These are phyloP conservation scores for Paracyclopina nana DNA, from an alignment of 1,140 invertebrate genomes.

Conservation along the genomic window DNA sequence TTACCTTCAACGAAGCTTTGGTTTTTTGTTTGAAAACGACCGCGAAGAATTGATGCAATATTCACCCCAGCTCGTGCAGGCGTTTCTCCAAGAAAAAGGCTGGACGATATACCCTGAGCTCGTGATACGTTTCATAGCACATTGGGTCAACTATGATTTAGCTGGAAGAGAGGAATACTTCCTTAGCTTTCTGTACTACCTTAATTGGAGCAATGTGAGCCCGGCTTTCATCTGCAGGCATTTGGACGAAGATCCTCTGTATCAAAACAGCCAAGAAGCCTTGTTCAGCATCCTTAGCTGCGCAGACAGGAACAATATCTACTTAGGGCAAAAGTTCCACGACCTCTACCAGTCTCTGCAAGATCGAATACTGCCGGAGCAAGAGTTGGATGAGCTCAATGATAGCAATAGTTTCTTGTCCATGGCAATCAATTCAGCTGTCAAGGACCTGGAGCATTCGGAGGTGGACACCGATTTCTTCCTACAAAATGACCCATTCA, in stretches of 20 bases:
- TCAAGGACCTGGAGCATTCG: constrained; percentile 3
- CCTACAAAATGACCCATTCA: not conserved
- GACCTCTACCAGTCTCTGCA: constrained; percentile 1
- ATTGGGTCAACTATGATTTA: not conserved
- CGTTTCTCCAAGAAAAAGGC: not conserved
- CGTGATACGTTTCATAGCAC: not conserved
- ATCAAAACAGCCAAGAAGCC: not conserved
- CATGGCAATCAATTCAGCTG: not conserved
- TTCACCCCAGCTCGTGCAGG: not conserved
- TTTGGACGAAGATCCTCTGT: not conserved
- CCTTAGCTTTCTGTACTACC: not conserved
- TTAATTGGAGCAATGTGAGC: not conserved
- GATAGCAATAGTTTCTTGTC: not conserved
- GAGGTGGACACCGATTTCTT: not conserved
- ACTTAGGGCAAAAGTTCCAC: not conserved
- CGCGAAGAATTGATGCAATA: not conserved
- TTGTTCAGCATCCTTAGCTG: not conserved
- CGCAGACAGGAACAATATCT: not conserved
- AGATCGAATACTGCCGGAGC: not conserved
- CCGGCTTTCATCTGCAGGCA: not conserved
- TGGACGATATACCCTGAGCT: not conserved
- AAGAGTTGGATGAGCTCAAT: not conserved
- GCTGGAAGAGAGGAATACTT: not conserved
- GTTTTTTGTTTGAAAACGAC: not conserved
- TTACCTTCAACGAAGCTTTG: not conserved